Conservation (phyloP, 2,888 invertebrate genomes). For the Gymnocheta viridis region DNA sequence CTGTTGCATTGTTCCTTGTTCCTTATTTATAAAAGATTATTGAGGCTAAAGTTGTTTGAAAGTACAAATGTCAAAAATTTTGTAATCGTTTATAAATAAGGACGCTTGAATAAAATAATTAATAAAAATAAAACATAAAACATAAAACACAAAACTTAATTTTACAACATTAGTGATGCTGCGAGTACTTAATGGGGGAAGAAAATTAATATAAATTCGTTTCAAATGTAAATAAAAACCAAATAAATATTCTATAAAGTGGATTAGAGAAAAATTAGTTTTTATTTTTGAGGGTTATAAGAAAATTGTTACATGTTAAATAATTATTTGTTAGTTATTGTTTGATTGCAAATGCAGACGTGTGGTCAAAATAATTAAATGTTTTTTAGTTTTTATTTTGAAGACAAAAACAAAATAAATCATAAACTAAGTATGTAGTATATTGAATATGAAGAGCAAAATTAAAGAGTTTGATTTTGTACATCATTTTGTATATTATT, state of each 20-base stretch:
- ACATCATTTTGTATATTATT: conserved; percentile 43
- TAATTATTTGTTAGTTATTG: conserved; percentile 22
- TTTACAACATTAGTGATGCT: conserved; percentile 79
- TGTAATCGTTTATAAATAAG: too few relatives aligned
- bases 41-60: too few relatives aligned
- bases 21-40: too few relatives aligned
- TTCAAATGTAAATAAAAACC: conserved; percentile 40
- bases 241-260: conserved; percentile 16
- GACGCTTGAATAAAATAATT: not conserved
- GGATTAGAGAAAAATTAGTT: conserved; percentile 18
- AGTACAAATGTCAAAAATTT: too few relatives aligned
- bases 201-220: conserved; percentile 5
- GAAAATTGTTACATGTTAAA: conserved; percentile 4
- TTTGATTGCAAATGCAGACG: conserved; percentile 50
- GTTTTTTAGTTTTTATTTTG: conserved; percentile 4
- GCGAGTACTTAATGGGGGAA: conserved; percentile 73
- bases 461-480: conserved; percentile 61
- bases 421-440: conserved; percentile 16
- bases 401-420: conserved; percentile 28
- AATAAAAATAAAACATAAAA: not conserved
- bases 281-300: conserved; percentile 1
- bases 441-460: conserved; percentile 52
- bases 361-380: conserved; percentile 43
- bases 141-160: conserved; percentile 75
- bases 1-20: too few relatives aligned